Evolutionary conservation across 2,888 invertebrate species (phyloP), one percentile per base, ranked within the genome.

Genomic region (Netelia melanura): DNA sequence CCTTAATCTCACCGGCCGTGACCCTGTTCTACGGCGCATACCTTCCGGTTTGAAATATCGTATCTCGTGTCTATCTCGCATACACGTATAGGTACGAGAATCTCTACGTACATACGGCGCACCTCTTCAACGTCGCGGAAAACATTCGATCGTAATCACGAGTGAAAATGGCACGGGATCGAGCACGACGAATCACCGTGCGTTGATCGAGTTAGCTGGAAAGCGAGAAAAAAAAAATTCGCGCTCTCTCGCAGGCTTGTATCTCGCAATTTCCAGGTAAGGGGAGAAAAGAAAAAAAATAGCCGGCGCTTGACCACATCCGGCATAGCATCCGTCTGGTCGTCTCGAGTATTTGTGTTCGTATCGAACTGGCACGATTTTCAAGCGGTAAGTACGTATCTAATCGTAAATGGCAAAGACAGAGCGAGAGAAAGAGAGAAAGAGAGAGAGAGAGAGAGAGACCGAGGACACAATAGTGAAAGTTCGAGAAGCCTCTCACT

Each of bases 121-220:
- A 80, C 87, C 86, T 85, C 76, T 74, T 64, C 61, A 65, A 70
- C 61, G 68, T 70, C 79, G 65, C 79, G 79, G 86, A 76, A 80
- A 86, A 81, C 86, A 58, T 83, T 84, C 83, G 86, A 90, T 90
- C 86, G 88, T 89, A 88, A 90, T 90, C 87, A 83, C 74, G 81
- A 86, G 82, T 84, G 84, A 83, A 88, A 88, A 88, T 87, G 58
- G 85, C 84, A 87, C 83, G 82, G 74, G 80, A 85, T 87, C 64
- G 70, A 76, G 43, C 58, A 70, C 38, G 70, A 68, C 77, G 70
- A 85, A 81, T 83, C 82, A 52, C 52, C n/a, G 71, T 17, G 38
- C 74, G 80, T 74, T 78, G 54, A 78, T 81, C 77, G 67, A 65
- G 10, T 65, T 38, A 38, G 67, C 48, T 64, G 38, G 79, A 43